Conservation (phyloP, 2,888 invertebrate genomes). For the Drosophila flavopinicola region DNA sequence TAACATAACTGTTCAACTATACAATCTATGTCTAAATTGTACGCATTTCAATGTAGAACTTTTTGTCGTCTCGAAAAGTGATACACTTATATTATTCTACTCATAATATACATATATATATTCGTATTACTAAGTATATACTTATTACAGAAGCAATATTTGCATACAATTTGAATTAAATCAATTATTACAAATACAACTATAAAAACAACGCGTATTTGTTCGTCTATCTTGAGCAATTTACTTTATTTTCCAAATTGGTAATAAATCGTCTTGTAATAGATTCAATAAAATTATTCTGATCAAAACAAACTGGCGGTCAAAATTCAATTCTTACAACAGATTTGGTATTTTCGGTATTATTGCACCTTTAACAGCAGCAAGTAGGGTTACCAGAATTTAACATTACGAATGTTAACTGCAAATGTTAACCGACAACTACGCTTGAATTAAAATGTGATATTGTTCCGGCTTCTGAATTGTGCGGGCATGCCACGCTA, state of each 20-base stretch:
- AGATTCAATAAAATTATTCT: slow-evolving; percentile 7
- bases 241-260: slow-evolving; percentile 10
- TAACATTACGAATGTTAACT: neutral
- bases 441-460: neutral
- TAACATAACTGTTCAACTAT: slow-evolving; percentile 39
- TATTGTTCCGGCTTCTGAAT: too few species aligned
- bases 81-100: slow-evolving; percentile 28
- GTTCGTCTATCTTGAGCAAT: slow-evolving; percentile 1
- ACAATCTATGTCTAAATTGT: slow-evolving; percentile 41
- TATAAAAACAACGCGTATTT: slow-evolving; percentile 8
- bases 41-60: slow-evolving; percentile 46
- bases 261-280: slow-evolving; percentile 2
- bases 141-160: slow-evolving; percentile 58
- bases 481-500: too few species aligned
- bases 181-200: slow-evolving; percentile 37
- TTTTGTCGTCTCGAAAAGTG: slow-evolving; percentile 16
- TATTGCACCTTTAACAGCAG: neutral
- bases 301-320: neutral
- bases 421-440: slow-evolving; percentile 5
- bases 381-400: neutral
- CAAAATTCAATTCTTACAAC: slow-evolving; percentile 2
- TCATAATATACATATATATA: slow-evolving; percentile 20
- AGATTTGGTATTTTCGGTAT: slow-evolving; percentile 8
- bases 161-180: slow-evolving; percentile 54
- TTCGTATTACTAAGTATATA: slow-evolving; percentile 42